A percentile compares a stretch with the other conserved stretches of the same genome.
These are phyloP conservation scores for Mystacides longicornis DNA, from an alignment of 2,888 invertebrate species.

Conservation along the genomic window DNA sequence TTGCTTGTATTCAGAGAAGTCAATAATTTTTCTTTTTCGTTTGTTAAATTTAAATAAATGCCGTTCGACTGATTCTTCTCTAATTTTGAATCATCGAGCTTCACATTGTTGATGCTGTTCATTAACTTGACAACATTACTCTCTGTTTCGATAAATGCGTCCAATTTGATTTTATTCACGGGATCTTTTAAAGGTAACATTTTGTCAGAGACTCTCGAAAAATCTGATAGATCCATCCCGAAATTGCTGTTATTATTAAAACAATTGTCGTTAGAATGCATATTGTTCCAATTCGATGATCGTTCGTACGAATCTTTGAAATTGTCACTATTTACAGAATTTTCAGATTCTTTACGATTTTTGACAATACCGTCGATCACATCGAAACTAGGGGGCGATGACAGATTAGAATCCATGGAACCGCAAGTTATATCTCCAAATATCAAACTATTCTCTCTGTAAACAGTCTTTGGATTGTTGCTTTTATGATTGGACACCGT, in stretches of 20 bases:
- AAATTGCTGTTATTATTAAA: constrained; percentile 6
- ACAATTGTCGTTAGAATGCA: constrained; percentile 14
- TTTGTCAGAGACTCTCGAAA: not conserved
- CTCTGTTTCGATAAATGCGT: not conserved
- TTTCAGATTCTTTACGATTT: constrained; percentile 13
- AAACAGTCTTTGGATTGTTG: constrained; percentile 21
- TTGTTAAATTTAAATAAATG: not conserved
- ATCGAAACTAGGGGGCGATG: constrained; percentile 19
- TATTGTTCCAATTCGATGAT: constrained; percentile 7
- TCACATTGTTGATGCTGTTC: constrained; percentile 16
- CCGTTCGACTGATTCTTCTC: constrained; percentile 11
- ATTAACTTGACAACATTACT: constrained; percentile 10
- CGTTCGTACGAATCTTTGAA: not conserved
- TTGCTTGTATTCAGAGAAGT: constrained; percentile 20
- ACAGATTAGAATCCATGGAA: constrained; percentile 16
- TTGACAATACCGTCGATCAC: constrained; percentile 12
- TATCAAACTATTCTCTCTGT: constrained; percentile 24
- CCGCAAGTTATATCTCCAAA: constrained; percentile 25
- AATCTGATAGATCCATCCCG: constrained; percentile 12
- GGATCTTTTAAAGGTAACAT: constrained; percentile 4
- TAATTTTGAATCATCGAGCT: constrained; percentile 20
- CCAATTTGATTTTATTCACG: constrained; percentile 1
- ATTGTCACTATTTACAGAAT: constrained; percentile 8
- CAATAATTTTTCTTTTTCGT: constrained; percentile 20
- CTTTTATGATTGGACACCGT: constrained; percentile 4